Conservation (phyloP, 1,140 invertebrate genomes). For the Zaprionus gabonicus region DNA sequence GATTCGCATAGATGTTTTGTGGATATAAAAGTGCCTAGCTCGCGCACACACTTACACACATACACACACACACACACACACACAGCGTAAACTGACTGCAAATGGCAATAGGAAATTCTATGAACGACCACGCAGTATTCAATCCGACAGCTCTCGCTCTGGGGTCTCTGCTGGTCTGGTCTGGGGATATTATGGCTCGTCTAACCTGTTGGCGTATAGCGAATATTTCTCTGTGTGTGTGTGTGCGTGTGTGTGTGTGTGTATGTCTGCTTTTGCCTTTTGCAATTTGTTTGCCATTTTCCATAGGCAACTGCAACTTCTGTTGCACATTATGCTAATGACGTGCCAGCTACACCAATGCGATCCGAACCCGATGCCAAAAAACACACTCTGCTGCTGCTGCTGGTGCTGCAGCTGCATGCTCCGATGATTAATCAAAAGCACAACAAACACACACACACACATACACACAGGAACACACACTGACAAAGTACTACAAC, state of each 20-base stretch:
- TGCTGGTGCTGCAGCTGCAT: constrained; percentile 43
- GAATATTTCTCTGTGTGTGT: neutral
- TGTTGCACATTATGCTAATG: constrained; percentile 80
- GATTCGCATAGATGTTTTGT: constrained; percentile 47
- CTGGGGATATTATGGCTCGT: constrained; percentile 30
- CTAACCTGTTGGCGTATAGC: constrained; percentile 57
- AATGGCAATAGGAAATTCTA: constrained; percentile 61
- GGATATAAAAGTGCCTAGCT: constrained; percentile 27
- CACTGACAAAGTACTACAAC: constrained; percentile 12
- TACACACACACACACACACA: constrained; percentile 14
- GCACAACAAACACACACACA: constrained; percentile 35
- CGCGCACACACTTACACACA: constrained; percentile 22
- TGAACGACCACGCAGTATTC: constrained; percentile 50
- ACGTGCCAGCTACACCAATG: constrained; percentile 54
- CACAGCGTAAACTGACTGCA: constrained; percentile 27
- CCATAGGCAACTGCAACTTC: constrained; percentile 60
- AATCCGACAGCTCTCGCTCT: constrained; percentile 20
- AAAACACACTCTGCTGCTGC: constrained; percentile 12
- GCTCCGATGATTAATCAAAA: constrained; percentile 74
- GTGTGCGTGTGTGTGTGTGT: neutral
- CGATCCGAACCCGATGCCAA: constrained; percentile 19
- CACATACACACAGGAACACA: neutral
- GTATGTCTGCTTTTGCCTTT: constrained; percentile 36
- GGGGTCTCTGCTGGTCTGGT: neutral
- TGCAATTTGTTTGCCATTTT: constrained; percentile 77